A percentile compares a stretch with the other conserved stretches of the same genome.
Evolutionary conservation across 2,113 vertebrate genomes (phyloP).

Genomic region (Dasyurus viverrinus): DNA sequence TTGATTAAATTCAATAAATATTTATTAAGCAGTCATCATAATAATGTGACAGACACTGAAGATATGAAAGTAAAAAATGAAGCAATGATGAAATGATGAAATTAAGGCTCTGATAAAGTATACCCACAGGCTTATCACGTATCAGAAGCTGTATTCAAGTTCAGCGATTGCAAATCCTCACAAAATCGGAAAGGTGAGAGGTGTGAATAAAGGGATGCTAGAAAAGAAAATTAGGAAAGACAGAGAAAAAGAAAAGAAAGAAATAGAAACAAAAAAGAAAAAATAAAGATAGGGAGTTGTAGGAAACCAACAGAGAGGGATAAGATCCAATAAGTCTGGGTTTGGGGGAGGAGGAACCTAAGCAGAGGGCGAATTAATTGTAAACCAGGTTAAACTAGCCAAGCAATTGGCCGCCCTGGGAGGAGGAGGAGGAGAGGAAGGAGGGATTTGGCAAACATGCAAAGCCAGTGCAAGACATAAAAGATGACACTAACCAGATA

Average conservation of each 20-base stretch:
- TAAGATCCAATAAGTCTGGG: not conserved
- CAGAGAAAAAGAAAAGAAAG: not conserved
- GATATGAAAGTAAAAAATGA: not conserved
- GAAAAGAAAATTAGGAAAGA: not conserved
- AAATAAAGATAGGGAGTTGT: not conserved
- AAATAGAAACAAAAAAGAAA: not conserved
- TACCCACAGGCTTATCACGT: not conserved
- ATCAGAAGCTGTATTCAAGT: not conserved
- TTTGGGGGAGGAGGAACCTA: not conserved
- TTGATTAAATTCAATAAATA: not conserved
- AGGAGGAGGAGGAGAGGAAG: conserved; percentile 28
- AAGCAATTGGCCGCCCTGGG: not conserved
- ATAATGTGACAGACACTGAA: not conserved
- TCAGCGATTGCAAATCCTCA: not conserved
- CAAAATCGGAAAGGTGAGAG: not conserved
- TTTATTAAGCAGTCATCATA: not conserved
- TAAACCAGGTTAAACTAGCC: not conserved
- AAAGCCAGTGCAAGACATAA: conserved; percentile 65
- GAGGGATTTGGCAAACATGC: conserved; percentile 69
- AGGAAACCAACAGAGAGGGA: not conserved
- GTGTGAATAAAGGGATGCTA: not conserved
- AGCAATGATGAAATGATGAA: too few relatives aligned
- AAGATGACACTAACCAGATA: conserved; percentile 42
- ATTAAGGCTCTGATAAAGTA: not conserved
- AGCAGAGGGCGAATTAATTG: conserved; percentile 12